phyloP scores from a whole-genome alignment of 2,797 vertebrate genomes.

The Sebastes iracundus region DNA sequence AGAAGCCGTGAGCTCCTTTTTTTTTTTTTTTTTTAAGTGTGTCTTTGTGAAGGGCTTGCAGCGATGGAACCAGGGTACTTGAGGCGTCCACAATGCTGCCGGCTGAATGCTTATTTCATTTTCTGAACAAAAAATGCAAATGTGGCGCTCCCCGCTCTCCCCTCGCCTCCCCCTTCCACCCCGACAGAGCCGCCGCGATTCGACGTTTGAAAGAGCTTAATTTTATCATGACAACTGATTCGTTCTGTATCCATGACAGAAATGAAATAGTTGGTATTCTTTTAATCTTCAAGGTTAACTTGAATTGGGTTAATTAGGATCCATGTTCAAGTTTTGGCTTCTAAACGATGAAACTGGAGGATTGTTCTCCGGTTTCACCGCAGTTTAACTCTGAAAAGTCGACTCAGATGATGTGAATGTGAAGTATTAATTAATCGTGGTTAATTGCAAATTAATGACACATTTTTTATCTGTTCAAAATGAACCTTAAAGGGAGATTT shows the following conservation, averaged over 20 bases:
- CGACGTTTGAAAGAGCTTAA: constrained; percentile 33
- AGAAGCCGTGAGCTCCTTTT: constrained; percentile 67
- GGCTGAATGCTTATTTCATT: constrained; percentile 83
- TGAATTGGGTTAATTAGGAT: constrained; percentile 25
- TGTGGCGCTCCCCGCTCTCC: constrained; percentile 38
- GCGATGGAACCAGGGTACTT: constrained; percentile 76
- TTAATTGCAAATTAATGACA: too few species aligned
- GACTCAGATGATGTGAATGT: not conserved
- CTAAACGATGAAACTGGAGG: not conserved
- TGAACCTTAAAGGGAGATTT: too few species aligned
- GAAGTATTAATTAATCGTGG: not conserved
- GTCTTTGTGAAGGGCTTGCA: constrained; percentile 78
- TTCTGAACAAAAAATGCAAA: constrained; percentile 79
- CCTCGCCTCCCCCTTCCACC: not conserved
- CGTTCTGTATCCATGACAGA: constrained; percentile 20
- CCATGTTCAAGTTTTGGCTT: not conserved
- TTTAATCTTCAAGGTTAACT: not conserved
- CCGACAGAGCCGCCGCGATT: constrained; percentile 4
- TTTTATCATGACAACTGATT: constrained; percentile 52
- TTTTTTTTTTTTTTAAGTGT: constrained; percentile 59
- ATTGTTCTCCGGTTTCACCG: not conserved
- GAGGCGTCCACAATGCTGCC: constrained; percentile 76
- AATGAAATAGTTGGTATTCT: constrained; percentile 21
- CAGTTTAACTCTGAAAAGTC: not conserved
- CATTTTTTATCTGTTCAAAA: too few species aligned